Evolutionary conservation across 1,140 invertebrate genomes (phyloP), one percentile per base, ranked within the genome.

Genomic region (Ips typographus): DNA sequence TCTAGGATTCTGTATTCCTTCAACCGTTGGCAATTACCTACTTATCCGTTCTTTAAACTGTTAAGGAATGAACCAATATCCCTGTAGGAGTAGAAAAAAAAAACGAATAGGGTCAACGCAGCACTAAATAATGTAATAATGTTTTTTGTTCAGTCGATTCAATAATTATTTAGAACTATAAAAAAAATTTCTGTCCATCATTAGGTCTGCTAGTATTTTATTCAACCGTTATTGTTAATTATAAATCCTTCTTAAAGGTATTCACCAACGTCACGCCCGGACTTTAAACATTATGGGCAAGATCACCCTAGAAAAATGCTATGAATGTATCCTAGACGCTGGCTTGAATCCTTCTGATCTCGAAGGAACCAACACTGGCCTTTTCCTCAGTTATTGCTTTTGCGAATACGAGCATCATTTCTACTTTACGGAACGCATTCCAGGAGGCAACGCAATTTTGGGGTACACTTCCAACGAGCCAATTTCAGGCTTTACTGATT

Each of bases 271-370:
- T n/a, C 44, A 47, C 4, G 4, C 44, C n/a, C 44, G 44, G 44
- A 5, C 44, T 47, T n/a, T 47, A 47, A 4, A 47, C n/a, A 4
- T n/a, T 5, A 47, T 47, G 4, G 44, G 44, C 0, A 84, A 94
- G 65, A 86, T 95, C 65, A 79, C 96, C 8, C 77, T 96, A 40
- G 94, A 97, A 80, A 88, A 90, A 56, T 83, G 92, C 0, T 91
- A 92, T 75, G 94, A 96, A 82, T 91, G 93, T 1, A 87, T 96
- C n/a, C 81, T 95, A 64, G 95, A 97, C 85, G 90, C 94, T 69
- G 94, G 94, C 83, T 58, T 85, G 7, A 82, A 85, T 72, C 84
- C 84, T 37, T 83, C 83, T 68, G 83, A 85, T 64, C 78, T 93
- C 4, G 83, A 85, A 57, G 90, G 88, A 42, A 87, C 85, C 1